phyloP scores from a whole-genome alignment of 2,888 invertebrate species.

The Melanostoma scalare region DNA sequence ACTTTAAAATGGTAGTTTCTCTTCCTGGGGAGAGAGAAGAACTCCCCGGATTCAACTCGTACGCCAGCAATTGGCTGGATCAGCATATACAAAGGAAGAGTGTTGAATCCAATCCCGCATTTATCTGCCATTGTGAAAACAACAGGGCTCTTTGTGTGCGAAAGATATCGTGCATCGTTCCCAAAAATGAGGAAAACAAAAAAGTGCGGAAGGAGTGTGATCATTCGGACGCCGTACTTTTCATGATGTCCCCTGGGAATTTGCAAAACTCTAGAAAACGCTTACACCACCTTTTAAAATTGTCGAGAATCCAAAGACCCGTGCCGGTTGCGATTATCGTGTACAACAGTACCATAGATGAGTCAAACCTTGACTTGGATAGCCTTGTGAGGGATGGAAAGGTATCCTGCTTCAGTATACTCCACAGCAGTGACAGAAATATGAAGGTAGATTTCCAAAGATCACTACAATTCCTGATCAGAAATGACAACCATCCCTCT shows the following conservation, averaged over 20 bases:
- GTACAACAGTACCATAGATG: slow-evolving; percentile 71
- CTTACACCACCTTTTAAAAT: slow-evolving; percentile 76
- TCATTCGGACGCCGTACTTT: slow-evolving; percentile 78
- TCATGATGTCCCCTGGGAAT: slow-evolving; percentile 75
- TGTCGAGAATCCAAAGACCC: slow-evolving; percentile 74
- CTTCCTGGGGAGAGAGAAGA: slow-evolving; percentile 77
- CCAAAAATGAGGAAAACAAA: slow-evolving; percentile 77
- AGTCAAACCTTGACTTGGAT: slow-evolving; percentile 70
- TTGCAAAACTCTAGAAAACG: slow-evolving; percentile 75
- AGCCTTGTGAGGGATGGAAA: slow-evolving; percentile 81
- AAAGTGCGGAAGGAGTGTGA: slow-evolving; percentile 74
- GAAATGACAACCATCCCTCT: slow-evolving; percentile 82
- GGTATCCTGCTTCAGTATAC: slow-evolving; percentile 79
- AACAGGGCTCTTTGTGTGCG: slow-evolving; percentile 79
- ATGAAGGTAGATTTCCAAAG: slow-evolving; percentile 64
- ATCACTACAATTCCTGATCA: slow-evolving; percentile 76
- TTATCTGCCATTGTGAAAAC: slow-evolving; percentile 75
- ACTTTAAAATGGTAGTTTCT: slow-evolving; percentile 78
- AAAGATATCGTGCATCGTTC: slow-evolving; percentile 77
- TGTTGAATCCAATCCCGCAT: slow-evolving; percentile 53
- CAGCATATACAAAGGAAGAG: slow-evolving; percentile 50
- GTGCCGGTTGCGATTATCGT: slow-evolving; percentile 78
- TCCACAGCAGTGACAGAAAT: slow-evolving; percentile 60
- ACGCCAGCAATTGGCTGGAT: slow-evolving; percentile 77
- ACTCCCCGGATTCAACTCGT: slow-evolving; percentile 76